Percentiles rank a stretch among this genome's conserved stretches.
phyloP scores from a whole-genome alignment of 2,888 invertebrate genomes.

The Vandiemenella viatica region DNA sequence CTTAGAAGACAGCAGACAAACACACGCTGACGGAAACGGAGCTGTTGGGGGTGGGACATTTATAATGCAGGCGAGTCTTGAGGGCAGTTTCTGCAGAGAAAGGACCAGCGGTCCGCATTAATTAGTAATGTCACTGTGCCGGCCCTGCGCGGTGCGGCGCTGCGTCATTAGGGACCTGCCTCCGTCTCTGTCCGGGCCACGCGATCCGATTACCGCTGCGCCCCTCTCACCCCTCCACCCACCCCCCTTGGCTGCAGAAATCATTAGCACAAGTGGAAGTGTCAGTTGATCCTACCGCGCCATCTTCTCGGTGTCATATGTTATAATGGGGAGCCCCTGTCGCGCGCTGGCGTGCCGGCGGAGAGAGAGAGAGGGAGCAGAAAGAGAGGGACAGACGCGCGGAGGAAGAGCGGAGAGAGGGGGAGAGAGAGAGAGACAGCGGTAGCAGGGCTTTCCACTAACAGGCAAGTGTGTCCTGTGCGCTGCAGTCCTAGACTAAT shows the following conservation, averaged over 20 bases:
- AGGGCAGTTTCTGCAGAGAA: neutral
- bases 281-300: slow-evolving; percentile 4
- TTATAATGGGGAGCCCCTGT: slow-evolving; percentile 9
- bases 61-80: no score
- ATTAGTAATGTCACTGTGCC: no score
- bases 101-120: neutral
- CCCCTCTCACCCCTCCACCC: neutral
- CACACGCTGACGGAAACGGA: neutral
- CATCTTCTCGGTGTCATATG: slow-evolving; percentile 9
- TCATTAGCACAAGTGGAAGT: slow-evolving; percentile 14
- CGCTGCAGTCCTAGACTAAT: slow-evolving; percentile 13
- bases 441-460: slow-evolving; percentile 1
- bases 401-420: no score
- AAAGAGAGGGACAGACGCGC: no score
- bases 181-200: no score
- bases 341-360: no score
- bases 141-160: no score
- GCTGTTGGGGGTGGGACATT: neutral
- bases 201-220: neutral
- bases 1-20: no score
- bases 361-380: no score
- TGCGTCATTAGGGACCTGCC: neutral
- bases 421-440: neutral
- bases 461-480: slow-evolving; percentile 11
- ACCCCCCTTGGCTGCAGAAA: slow-evolving; percentile 8